phyloP scores from a whole-genome alignment of 2,888 invertebrate species.

The Caenorhabditis sp. region DNA sequence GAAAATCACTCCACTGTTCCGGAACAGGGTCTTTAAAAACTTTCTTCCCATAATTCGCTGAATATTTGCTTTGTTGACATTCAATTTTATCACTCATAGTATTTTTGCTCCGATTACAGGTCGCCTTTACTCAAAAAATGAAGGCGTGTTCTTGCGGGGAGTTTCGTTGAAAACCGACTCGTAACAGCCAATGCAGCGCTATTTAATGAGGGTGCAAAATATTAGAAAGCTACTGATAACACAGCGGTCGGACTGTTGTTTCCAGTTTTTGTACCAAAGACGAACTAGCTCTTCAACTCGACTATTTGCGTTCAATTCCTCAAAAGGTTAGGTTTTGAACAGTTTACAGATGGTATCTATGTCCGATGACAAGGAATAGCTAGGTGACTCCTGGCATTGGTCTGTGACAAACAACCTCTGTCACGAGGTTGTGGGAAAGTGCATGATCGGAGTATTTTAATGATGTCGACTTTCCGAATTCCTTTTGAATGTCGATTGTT shows the following conservation, averaged over 20 bases:
- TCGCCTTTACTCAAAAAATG: constrained; percentile 30
- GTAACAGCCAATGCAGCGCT: constrained; percentile 51
- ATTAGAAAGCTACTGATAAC: constrained; percentile 63
- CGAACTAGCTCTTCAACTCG: constrained; percentile 37
- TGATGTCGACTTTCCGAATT: neutral
- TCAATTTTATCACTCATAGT: constrained; percentile 41
- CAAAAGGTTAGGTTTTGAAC: constrained; percentile 7
- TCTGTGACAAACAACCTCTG: constrained; percentile 16
- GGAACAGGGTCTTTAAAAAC: neutral
- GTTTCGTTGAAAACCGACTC: constrained; percentile 59
- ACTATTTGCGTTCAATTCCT: neutral
- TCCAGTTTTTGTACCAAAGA: constrained; percentile 48
- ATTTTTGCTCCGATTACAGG: constrained; percentile 18
- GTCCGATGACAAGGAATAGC: neutral
- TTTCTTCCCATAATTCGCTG: neutral
- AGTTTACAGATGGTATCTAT: neutral
- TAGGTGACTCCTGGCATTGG: neutral
- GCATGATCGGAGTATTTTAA: constrained; percentile 12
- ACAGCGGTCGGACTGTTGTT: constrained; percentile 53
- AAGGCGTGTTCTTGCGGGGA: constrained; percentile 52
- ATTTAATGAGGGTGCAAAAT: constrained; percentile 61
- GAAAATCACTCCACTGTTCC: neutral
- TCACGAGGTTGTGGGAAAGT: constrained; percentile 33
- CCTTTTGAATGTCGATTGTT: neutral
- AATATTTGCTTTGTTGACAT: constrained; percentile 8